Conservation (phyloP, 2,113 vertebrate species). For the Corythaixoides concolor region DNA sequence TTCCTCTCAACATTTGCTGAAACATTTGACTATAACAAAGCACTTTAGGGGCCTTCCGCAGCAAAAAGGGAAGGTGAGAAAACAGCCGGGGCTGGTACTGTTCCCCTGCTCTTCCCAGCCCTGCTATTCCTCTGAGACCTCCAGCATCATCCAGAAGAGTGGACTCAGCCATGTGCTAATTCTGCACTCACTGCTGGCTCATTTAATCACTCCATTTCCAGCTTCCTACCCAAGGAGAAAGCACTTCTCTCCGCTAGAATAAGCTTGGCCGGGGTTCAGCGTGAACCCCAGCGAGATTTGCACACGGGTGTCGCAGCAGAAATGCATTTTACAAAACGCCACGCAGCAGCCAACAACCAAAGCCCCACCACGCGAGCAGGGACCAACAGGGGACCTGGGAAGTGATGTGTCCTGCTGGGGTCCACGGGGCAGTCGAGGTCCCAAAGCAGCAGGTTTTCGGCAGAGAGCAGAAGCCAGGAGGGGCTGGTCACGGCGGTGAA, state of each 20-base stretch:
- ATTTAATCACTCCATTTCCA: conserved; percentile 25
- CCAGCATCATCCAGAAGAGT: not conserved
- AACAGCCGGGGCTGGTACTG: not conserved
- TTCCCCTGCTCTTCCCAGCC: not conserved
- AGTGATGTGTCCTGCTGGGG: not conserved
- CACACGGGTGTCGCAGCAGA: not conserved
- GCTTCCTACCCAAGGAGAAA: not conserved
- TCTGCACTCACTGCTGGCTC: conserved; percentile 12
- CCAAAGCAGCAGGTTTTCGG: not conserved
- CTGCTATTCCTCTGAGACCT: not conserved
- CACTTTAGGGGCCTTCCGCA: not conserved
- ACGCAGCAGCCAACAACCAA: not conserved
- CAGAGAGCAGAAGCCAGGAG: not conserved
- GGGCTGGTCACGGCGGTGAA: accelerated
- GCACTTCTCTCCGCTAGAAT: not conserved
- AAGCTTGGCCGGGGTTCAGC: not conserved
- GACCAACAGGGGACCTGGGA: not conserved
- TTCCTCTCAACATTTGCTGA: not conserved
- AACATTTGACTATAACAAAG: not conserved
- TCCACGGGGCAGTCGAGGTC: not conserved
- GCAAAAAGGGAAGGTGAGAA: not conserved
- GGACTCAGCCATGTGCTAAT: conserved; percentile 29
- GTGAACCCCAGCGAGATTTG: not conserved
- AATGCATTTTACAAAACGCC: not conserved
- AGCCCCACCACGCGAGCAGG: not conserved